These are phyloP conservation scores for Muscicapa striata DNA, from an alignment of 2,797 vertebrate species.

Conservation along the genomic window DNA sequence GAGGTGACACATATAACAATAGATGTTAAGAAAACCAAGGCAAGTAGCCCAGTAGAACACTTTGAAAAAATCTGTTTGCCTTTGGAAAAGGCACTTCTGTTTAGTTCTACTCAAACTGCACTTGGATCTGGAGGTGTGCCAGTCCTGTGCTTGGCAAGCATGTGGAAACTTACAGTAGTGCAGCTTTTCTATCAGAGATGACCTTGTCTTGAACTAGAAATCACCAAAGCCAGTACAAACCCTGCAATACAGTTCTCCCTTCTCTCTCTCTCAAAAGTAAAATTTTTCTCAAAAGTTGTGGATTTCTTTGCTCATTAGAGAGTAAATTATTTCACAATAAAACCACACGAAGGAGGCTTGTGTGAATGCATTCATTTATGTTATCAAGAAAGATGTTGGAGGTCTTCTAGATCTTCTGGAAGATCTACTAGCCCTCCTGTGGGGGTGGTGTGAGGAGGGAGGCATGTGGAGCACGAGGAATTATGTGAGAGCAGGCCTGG, in stretches of 20 bases:
- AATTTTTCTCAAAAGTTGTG: neutral
- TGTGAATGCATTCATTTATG: neutral
- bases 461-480: accelerated
- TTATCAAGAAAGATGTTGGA: neutral
- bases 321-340: neutral
- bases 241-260: neutral
- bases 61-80: neutral
- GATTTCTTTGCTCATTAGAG: neutral
- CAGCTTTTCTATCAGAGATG: constrained; percentile 4
- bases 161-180: neutral
- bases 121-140: neutral
- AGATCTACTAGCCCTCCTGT: neutral
- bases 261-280: neutral
- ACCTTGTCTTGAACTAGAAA: constrained; percentile 45
- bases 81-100: neutral
- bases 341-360: neutral
- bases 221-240: neutral
- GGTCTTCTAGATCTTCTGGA: neutral
- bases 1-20: neutral
- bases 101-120: neutral
- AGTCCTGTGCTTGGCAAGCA: constrained; percentile 1
- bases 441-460: neutral
- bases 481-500: neutral
- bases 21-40: neutral
- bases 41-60: neutral